phyloP scores from a whole-genome alignment of 2,888 invertebrate genomes.

The Aphodius sticticus region DNA sequence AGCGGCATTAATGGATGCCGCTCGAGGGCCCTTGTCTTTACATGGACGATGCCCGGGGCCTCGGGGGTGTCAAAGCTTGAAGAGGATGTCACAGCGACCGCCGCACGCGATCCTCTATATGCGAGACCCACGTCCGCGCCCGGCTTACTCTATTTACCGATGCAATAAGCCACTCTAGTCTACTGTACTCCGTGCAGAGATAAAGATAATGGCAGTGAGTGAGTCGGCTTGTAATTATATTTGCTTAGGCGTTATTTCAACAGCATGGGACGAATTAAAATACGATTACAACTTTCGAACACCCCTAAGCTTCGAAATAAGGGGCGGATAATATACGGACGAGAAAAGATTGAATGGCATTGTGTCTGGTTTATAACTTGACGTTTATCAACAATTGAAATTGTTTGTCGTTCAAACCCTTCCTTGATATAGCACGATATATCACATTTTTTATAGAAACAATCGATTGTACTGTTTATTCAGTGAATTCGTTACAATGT shows the following conservation, averaged over 20 bases:
- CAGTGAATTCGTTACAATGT: too few relatives aligned
- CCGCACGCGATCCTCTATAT: slow-evolving; percentile 42
- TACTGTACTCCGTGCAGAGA: neutral
- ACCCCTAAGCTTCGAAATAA: neutral
- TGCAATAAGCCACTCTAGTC: slow-evolving; percentile 27
- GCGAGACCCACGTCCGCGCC: neutral
- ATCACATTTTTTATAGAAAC: too few relatives aligned
- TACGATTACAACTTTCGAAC: neutral
- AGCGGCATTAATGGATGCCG: slow-evolving; percentile 37
- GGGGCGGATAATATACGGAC: neutral
- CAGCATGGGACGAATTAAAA: neutral
- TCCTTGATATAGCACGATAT: too few relatives aligned
- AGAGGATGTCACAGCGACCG: slow-evolving; percentile 42
- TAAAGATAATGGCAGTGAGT: neutral
- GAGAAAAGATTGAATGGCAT: too few relatives aligned
- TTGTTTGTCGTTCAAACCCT: too few relatives aligned
- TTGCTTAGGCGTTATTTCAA: slow-evolving; percentile 9
- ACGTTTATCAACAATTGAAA: too few relatives aligned
- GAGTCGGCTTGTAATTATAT: slow-evolving; percentile 27
- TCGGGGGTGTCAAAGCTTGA: slow-evolving; percentile 41
- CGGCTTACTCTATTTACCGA: slow-evolving; percentile 20
- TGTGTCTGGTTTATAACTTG: too few relatives aligned
- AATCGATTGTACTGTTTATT: too few relatives aligned
- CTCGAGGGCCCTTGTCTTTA: slow-evolving; percentile 38
- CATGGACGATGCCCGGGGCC: slow-evolving; percentile 38